phyloP scores from a whole-genome alignment of 2,797 vertebrate species.

The Sebastes cheni region DNA sequence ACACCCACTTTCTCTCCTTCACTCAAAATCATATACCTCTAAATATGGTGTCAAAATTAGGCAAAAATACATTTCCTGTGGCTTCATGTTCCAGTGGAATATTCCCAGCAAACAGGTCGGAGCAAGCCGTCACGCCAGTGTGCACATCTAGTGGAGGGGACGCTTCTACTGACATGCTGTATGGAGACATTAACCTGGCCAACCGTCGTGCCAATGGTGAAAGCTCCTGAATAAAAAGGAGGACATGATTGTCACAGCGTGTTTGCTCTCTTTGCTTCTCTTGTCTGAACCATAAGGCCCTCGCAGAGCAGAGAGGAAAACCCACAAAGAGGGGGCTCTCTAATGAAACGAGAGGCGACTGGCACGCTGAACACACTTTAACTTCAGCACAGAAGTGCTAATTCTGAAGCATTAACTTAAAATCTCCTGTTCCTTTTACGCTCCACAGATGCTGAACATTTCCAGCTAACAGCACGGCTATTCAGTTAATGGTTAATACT shows the following conservation, averaged over 20 bases:
- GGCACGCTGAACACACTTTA: background rate
- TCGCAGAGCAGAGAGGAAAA: slow-evolving; percentile 38
- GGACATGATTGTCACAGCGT: slow-evolving; percentile 80
- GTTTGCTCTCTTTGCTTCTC: slow-evolving; percentile 75
- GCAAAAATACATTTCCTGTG: slow-evolving; percentile 29
- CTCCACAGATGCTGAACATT: background rate
- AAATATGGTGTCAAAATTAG: slow-evolving; percentile 36
- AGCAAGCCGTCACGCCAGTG: slow-evolving; percentile 62
- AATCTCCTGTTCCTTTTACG: background rate
- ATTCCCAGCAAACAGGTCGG: slow-evolving; percentile 49
- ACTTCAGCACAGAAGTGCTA: background rate
- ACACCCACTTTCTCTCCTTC: slow-evolving; percentile 25
- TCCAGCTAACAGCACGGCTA: background rate
- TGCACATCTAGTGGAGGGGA: slow-evolving; percentile 60
- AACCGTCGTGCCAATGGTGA: slow-evolving; percentile 69
- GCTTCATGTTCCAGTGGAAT: slow-evolving; percentile 31
- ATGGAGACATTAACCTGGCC: slow-evolving; percentile 82
- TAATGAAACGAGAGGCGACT: slow-evolving; percentile 31
- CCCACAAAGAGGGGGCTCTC: slow-evolving; percentile 43
- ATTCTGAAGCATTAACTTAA: background rate
- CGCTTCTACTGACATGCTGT: slow-evolving; percentile 78
- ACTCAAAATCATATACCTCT: slow-evolving; percentile 23
- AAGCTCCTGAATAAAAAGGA: slow-evolving; percentile 77
- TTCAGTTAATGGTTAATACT: background rate
- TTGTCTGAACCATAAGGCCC: slow-evolving; percentile 71